Evolutionary conservation across 2,888 invertebrate genomes (phyloP), one percentile per base, ranked within the genome.

Genomic region (Dasypolia templi): DNA sequence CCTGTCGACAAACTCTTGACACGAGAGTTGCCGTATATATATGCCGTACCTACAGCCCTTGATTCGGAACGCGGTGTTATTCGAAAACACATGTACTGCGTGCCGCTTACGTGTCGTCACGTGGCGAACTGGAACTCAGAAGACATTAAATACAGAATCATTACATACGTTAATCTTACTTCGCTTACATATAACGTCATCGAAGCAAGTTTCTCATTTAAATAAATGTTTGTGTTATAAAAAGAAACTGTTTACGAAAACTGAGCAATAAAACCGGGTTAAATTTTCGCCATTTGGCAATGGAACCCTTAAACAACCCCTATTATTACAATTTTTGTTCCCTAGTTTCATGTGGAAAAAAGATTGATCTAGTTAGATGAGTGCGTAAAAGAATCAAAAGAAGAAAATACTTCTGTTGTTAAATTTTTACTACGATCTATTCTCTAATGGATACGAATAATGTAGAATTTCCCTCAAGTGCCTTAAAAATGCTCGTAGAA

Each of bases 1-100:
- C 90, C 89, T 88, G 88, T 77, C 85, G 78, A 79, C 85, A 75
- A 87, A 85, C 82, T 86, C 86, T 75, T n/a, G 79, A 71, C 77
- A 78, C 65, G 80, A 86, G 83, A 86, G 84, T 87, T 84, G 67
- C 66, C 75, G 44, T 32, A 44, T 73, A n/a, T n/a, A n/a, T n/a
- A n/a, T n/a, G n/a, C n/a, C n/a, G n/a, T n/a, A 53, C 72, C 56
- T 49, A 59, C 67, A 53, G n/a, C 46, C 58, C 63, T 68, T 72
- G 56, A 72, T 74, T 77, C 32, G 3, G 49, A 63, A 65, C 39
- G 49, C 29, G 32, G 53, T 62, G 69, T 68, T 65, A 63, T 62
- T 49, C 32, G 58, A 56, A 65, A 72, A 79, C 64, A 76, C 35
- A 56, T 72, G 71, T 69, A 77, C 67, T 12, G 22, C 46, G 35